phyloP scores from a whole-genome alignment of 2,113 vertebrate genomes.

The Uria aalge region DNA sequence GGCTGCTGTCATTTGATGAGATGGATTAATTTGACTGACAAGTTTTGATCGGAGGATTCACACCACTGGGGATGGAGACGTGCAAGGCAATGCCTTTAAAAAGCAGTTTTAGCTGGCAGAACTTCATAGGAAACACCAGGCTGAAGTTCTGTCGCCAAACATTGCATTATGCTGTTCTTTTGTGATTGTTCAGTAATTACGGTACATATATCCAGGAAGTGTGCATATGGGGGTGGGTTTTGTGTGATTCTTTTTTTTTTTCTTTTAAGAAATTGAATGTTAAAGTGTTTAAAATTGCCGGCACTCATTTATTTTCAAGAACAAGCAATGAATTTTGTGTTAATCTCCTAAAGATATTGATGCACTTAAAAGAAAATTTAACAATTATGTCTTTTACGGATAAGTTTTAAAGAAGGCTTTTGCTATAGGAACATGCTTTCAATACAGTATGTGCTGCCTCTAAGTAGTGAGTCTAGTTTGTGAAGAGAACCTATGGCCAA shows the following conservation, averaged over 20 bases:
- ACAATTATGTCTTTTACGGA: rapidly evolving
- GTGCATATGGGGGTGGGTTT: background rate
- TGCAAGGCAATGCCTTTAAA: background rate
- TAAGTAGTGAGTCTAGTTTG: background rate
- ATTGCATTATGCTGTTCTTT: rapidly evolving
- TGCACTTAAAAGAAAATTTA: background rate
- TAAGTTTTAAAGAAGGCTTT: background rate
- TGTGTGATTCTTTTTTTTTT: background rate
- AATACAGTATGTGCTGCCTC: background rate
- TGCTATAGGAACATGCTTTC: background rate
- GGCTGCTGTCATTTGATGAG: background rate
- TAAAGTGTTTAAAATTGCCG: background rate
- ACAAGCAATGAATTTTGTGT: background rate
- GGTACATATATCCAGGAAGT: rapidly evolving
- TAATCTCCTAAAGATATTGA: background rate
- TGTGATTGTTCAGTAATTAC: rapidly evolving
- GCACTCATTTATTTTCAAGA: background rate
- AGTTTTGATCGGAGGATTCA: background rate
- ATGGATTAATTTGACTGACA: background rate
- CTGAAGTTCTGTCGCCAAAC: background rate
- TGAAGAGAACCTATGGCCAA: background rate
- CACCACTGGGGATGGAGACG: rapidly evolving
- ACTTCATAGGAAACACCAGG: background rate
- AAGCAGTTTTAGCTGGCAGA: background rate
- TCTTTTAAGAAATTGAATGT: background rate